phyloP scores from a whole-genome alignment of 2,888 invertebrate genomes.

The Andrena camellia region DNA sequence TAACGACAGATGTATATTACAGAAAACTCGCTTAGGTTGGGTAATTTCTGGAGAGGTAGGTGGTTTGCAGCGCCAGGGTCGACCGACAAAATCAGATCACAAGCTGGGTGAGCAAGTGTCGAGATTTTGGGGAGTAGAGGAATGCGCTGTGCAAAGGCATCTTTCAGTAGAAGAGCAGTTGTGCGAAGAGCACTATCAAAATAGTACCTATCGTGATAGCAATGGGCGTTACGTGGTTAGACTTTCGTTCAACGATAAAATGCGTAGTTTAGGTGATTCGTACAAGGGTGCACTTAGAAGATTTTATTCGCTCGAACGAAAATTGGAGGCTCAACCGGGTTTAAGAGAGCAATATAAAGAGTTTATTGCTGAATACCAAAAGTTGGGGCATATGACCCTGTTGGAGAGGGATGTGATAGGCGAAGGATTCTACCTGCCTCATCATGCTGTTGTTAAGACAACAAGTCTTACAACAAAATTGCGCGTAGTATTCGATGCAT shows the following conservation, averaged over 20 bases:
- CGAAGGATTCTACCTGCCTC: background rate
- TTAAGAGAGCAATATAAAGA: background rate
- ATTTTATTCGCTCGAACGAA: background rate
- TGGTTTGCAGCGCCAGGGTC: background rate
- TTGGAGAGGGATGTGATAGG: background rate
- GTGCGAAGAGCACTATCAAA: background rate
- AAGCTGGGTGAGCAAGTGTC: background rate
- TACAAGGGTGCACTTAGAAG: background rate
- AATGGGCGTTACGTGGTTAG: background rate
- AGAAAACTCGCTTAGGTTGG: background rate
- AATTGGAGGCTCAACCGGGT: background rate
- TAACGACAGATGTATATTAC: background rate
- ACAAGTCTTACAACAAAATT: background rate
- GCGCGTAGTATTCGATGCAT: background rate
- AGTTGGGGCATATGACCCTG: background rate
- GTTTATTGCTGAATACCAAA: background rate
- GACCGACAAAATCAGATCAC: background rate
- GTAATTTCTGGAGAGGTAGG: background rate
- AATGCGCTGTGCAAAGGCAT: background rate
- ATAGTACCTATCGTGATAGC: background rate
- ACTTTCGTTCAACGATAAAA: too few species aligned
- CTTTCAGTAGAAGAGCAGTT: background rate
- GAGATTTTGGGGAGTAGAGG: background rate
- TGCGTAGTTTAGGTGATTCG: background rate
- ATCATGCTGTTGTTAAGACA: background rate